Base-by-base conservation (phyloP, 2,113 vertebrate species). In the Okapia johnstoni region DNA sequence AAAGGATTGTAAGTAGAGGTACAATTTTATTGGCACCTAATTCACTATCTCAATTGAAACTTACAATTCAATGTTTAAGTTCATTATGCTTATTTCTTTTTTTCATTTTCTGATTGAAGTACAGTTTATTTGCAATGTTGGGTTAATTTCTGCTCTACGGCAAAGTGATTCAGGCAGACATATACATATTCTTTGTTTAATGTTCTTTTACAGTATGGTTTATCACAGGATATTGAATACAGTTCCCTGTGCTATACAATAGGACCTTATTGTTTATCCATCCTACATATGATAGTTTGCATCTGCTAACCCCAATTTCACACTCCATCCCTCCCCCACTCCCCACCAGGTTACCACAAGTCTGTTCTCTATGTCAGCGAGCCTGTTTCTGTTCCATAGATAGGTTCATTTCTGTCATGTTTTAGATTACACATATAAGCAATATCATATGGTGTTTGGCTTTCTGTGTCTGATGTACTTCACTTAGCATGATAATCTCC, bases 51-150 rank as follows among this genome's bases (percentile, higher is more conserved):
- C 30, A 60, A 36, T 43, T 91, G 2, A 28, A 86, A 79, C 12
- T 85, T 83, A 92, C 92, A 43, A 92, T 85, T 96, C 96, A 48
- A 55, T 30, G 40, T 54, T 83, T 92, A 83, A 70, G 89, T 90
- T 94, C 81, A 73, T 17, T n/a, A 17, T 70, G 57, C 77, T 94
- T 97, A 26, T 80, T 86, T 6, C 2, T 76, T 58, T 70, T 46
- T 77, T 26, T 46, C 21, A 76, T 76, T 43, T 26, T 43, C 36
- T 76, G 43, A 43, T 26, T 76, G 70, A 76, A 76, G 36, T 76
- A 26, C 26, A 43, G 40, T 76, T 76, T 43, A 76, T 76, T 76
- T 43, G 23, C 40, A 46, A 8, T 76, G 12, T 26, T 70, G n/a
- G 66, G 23, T 76, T 76, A 76, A 76, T 76, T 76, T 76, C 12